Evolutionary conservation across 2,113 vertebrate species (phyloP).

Genomic region (Emberiza fucata): DNA sequence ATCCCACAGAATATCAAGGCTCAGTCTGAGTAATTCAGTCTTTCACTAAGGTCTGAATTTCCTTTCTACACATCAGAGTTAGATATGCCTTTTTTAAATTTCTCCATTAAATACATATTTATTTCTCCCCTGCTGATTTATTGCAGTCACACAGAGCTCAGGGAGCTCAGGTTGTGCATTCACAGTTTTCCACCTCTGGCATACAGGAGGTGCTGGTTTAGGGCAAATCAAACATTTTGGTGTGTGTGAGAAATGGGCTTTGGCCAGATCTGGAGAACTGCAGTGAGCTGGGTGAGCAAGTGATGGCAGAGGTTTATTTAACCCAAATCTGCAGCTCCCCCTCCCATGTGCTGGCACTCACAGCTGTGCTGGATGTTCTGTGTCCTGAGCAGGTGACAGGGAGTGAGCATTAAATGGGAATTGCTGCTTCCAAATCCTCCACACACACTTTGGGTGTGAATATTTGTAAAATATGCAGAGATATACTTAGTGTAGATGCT

Average conservation of each 20-base stretch:
- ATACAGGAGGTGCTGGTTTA: not conserved
- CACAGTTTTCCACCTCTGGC: not conserved
- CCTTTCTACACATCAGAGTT: not conserved
- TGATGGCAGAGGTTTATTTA: rapidly evolving
- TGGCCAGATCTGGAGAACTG: not conserved
- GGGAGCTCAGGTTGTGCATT: not conserved
- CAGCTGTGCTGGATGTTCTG: rapidly evolving
- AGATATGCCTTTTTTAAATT: not conserved
- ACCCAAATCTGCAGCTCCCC: not conserved
- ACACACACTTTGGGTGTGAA: rapidly evolving
- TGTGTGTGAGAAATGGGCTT: not conserved
- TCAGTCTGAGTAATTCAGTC: not conserved
- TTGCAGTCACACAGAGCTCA: not conserved
- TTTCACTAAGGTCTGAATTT: not conserved
- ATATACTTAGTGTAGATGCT: rapidly evolving
- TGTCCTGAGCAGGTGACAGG: not conserved
- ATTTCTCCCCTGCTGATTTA: not conserved
- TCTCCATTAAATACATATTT: not conserved
- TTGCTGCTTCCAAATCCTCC: not conserved
- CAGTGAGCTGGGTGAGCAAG: not conserved
- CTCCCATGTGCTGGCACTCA: not conserved
- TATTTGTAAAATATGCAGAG: not conserved
- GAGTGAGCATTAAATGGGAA: not conserved
- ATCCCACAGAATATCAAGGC: not conserved
- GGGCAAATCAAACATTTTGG: not conserved